Base-by-base conservation (phyloP, 2,888 invertebrate species). In the Keiferia lycopersicella region DNA sequence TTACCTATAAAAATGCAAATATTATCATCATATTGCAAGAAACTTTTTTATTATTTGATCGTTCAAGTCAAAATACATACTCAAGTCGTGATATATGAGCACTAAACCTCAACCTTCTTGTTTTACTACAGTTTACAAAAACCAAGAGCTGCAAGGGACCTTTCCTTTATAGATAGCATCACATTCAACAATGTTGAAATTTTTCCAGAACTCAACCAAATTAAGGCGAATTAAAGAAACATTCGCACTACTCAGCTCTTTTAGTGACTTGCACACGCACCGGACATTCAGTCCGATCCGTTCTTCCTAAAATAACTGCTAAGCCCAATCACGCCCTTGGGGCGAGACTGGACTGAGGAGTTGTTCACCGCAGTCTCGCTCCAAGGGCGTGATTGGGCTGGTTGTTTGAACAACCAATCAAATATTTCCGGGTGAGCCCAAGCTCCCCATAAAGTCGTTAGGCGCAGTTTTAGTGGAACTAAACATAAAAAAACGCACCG, bases 71-170 rank as follows among this genome's bases (percentile, higher is more conserved):
- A 6, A 6, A 45, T n/a, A 45, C 45, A 45, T 16, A 16, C 1
- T 45, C 45, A n/a, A 45, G 45, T 6, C 7, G 51, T 26, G 14
- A 53, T 53, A 53, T 53, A 53, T 22, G 34, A 8, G 56, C 2
- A 34, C 56, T 56, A 56, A 34, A 56, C 56, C 56, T 56, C 56
- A 34, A 34, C 34, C 34, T 56, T 34, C 34, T 34, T 51, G 20
- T 51, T 22, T n/a, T 10, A 51, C 22, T 66, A 69, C 65, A 67
- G 67, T 69, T 64, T 67, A 67, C 67, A 66, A 63, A 65, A 66
- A 56, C 34, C 56, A 56, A 56, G 34, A 56, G 34, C 30, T 34
- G 26, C 30, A 56, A 56, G 56, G 56, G 16, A 34, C 56, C 56
- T 56, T 56, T 56, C 34, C 30, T 56, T 56, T n/a, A 34, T 34